Evolutionary conservation across 2,113 vertebrate species (phyloP).

Genomic region (Seriola aureovittata): DNA sequence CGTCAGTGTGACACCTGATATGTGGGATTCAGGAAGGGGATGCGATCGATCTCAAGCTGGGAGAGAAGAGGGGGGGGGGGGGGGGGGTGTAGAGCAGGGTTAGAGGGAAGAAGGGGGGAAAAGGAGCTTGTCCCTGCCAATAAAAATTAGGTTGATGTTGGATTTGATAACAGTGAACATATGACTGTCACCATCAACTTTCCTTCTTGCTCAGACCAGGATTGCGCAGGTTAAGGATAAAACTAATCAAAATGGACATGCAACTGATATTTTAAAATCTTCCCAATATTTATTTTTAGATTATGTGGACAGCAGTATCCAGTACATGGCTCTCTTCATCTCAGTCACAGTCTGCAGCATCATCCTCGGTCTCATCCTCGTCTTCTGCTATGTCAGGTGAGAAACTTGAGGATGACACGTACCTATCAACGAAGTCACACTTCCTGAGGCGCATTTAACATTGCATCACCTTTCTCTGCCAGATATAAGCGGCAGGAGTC

Average conservation of each 20-base stretch:
- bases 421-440: background rate
- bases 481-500: constrained; percentile 93
- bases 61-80: background rate
- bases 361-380: constrained; percentile 88
- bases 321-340: constrained; percentile 92
- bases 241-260: background rate
- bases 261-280: background rate
- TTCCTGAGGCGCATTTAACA: background rate
- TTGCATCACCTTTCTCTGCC: background rate
- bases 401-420: background rate
- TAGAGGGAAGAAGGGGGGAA: constrained; percentile 6
- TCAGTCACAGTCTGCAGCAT: constrained; percentile 91
- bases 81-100: background rate
- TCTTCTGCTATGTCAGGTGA: constrained; percentile 95
- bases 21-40: constrained; percentile 75
- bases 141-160: constrained; percentile 46
- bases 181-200: constrained; percentile 21
- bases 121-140: constrained; percentile 40
- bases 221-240: background rate
- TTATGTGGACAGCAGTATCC: constrained; percentile 89
- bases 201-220: background rate
- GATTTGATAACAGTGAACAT: constrained; percentile 33
- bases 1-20: constrained; percentile 86
- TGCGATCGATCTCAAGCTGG: constrained; percentile 80
- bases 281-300: constrained; percentile 75